phyloP scores from a whole-genome alignment of 2,888 invertebrate genomes.

The Drosophila borealis region DNA sequence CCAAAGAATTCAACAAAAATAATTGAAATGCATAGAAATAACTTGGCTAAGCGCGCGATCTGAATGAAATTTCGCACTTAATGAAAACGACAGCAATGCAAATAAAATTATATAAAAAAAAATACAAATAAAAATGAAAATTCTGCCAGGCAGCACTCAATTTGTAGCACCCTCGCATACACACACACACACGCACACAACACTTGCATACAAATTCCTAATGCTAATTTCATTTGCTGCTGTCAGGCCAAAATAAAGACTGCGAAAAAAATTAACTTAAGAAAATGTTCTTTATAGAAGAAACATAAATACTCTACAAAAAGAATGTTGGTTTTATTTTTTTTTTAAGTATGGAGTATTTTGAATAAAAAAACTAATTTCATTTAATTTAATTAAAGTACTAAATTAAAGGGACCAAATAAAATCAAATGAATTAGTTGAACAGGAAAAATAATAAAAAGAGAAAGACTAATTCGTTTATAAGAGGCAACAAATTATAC shows the following conservation, averaged over 20 bases:
- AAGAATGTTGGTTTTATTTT: background rate
- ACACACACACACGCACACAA: slow-evolving; percentile 19
- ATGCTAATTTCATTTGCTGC: slow-evolving; percentile 74
- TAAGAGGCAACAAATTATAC: too few relatives aligned
- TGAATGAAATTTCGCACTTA: slow-evolving; percentile 65
- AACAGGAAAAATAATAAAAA: background rate
- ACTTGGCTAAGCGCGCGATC: slow-evolving; percentile 44
- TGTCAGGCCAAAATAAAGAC: slow-evolving; percentile 11
- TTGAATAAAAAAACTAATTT: too few relatives aligned
- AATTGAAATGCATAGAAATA: slow-evolving; percentile 72
- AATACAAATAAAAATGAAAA: slow-evolving; percentile 38
- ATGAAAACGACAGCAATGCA: slow-evolving; percentile 40
- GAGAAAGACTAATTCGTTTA: background rate
- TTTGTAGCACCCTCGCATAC: slow-evolving; percentile 20
- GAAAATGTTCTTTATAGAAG: background rate
- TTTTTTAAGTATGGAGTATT: background rate
- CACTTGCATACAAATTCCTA: slow-evolving; percentile 72
- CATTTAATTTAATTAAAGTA: too few relatives aligned
- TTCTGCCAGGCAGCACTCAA: slow-evolving; percentile 33
- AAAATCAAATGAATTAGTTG: background rate
- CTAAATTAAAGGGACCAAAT: background rate
- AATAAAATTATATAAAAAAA: slow-evolving; percentile 26
- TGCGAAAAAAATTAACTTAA: background rate
- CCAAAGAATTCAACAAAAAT: slow-evolving; percentile 23
- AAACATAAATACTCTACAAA: slow-evolving; percentile 30